A percentile compares a stretch with the other conserved stretches of the same genome.
Conservation (phyloP, 1,140 invertebrate species). For the Reticulitermes speratus region DNA sequence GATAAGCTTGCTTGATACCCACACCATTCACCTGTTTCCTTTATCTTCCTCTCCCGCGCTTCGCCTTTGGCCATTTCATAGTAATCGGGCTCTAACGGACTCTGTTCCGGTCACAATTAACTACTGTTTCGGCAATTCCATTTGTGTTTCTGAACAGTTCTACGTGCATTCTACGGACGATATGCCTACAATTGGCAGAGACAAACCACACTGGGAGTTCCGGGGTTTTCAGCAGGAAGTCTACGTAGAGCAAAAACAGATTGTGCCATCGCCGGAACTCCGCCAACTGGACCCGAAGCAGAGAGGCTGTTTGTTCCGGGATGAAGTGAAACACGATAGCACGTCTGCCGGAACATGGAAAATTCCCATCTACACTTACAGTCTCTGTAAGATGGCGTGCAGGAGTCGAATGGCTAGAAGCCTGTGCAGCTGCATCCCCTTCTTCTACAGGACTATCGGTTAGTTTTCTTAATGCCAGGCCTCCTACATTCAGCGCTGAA, state of each 20-base stretch:
- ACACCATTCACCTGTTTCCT: too few relatives aligned
- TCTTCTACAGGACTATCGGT: slow-evolving; percentile 46
- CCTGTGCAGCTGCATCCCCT: slow-evolving; percentile 54
- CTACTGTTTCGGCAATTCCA: too few relatives aligned
- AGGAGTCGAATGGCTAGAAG: slow-evolving; percentile 48
- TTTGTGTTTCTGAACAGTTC: background rate
- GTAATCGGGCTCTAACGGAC: too few relatives aligned
- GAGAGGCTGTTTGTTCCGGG: slow-evolving; percentile 52
- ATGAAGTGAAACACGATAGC: slow-evolving; percentile 50
- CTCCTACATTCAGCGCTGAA: too few relatives aligned
- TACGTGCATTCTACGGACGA: background rate
- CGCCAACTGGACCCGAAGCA: slow-evolving; percentile 36
- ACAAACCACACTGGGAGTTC: background rate
- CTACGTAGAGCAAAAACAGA: background rate
- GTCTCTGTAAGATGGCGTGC: slow-evolving; percentile 52
- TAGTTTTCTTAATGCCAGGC: background rate
- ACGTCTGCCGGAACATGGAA: slow-evolving; percentile 37
- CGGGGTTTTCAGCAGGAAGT: background rate
- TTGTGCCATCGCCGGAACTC: background rate
- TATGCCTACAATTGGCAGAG: background rate
- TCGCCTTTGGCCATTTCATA: too few relatives aligned
- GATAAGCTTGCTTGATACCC: too few relatives aligned
- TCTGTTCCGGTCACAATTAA: too few relatives aligned
- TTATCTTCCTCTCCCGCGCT: too few relatives aligned
- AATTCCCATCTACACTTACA: slow-evolving; percentile 50